phyloP scores from a whole-genome alignment of 2,797 vertebrate species.

The Chanos chanos region DNA sequence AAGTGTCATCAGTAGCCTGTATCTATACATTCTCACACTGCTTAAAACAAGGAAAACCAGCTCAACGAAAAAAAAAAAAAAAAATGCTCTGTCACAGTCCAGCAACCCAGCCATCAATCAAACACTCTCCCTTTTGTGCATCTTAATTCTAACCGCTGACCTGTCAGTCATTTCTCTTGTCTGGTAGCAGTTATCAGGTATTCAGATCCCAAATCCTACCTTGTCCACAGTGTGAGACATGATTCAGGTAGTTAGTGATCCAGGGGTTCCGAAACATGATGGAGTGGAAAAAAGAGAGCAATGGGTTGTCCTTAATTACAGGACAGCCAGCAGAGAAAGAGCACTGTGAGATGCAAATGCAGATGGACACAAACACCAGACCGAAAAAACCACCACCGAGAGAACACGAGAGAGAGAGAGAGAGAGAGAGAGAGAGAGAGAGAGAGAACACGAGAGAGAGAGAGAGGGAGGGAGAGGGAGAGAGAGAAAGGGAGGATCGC shows the following conservation, averaged over 20 bases:
- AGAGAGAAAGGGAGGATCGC: constrained; percentile 46
- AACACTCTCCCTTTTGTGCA: no score
- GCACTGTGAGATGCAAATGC: constrained; percentile 26
- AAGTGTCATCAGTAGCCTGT: no score
- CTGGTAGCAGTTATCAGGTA: not conserved
- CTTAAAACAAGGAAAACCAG: not conserved
- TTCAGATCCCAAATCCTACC: constrained; percentile 63
- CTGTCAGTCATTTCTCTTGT: no score
- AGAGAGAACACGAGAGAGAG: constrained; percentile 17
- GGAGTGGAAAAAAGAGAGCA: constrained; percentile 31
- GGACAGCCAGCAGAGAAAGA: constrained; percentile 33
- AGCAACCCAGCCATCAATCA: not conserved
- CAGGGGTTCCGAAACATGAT: constrained; percentile 91
- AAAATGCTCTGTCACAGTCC: not conserved
- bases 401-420: constrained; percentile 34
- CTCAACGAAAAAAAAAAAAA: not conserved
- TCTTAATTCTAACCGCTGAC: no score
- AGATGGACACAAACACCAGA: constrained; percentile 23
- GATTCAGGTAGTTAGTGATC: constrained; percentile 83
- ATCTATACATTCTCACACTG: not conserved
- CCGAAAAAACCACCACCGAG: constrained; percentile 31
- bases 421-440: constrained; percentile 29
- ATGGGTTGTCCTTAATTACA: no score
- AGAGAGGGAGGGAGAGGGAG: constrained; percentile 30
- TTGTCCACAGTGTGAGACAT: constrained; percentile 77